Conservation (phyloP, 2,797 vertebrate species). For the Echiichthys vipera region DNA sequence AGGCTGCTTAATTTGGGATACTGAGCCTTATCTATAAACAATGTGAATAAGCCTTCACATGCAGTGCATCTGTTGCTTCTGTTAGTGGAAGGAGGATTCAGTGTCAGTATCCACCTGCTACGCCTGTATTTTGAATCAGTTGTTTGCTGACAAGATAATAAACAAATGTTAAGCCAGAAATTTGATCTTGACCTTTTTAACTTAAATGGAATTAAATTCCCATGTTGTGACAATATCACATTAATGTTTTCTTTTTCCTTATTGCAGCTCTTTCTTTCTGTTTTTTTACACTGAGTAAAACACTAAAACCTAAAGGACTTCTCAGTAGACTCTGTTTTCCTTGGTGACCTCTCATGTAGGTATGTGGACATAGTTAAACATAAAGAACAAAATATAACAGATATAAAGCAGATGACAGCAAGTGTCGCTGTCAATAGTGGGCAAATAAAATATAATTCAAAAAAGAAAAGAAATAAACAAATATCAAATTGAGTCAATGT, state of each 20-base stretch:
- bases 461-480: neutral
- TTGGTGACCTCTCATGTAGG: neutral
- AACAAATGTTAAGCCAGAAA: neutral
- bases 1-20: constrained; percentile 72
- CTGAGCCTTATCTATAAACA: constrained; percentile 62
- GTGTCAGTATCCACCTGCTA: constrained; percentile 20
- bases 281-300: neutral
- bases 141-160: neutral
- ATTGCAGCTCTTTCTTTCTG: neutral
- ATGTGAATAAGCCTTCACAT: constrained; percentile 35
- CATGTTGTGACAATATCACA: neutral
- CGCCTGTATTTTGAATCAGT: neutral
- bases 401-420: neutral
- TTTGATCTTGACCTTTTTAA: neutral
- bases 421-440: neutral
- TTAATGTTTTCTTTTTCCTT: neutral
- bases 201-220: neutral
- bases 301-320: neutral
- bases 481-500: neutral
- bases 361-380: neutral
- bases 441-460: neutral
- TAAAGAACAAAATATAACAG: neutral
- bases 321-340: neutral
- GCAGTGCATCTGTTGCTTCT: constrained; percentile 1
- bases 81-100: constrained; percentile 12